Base-by-base conservation (phyloP, 1,140 invertebrate genomes). In the Papilio polytes region DNA sequence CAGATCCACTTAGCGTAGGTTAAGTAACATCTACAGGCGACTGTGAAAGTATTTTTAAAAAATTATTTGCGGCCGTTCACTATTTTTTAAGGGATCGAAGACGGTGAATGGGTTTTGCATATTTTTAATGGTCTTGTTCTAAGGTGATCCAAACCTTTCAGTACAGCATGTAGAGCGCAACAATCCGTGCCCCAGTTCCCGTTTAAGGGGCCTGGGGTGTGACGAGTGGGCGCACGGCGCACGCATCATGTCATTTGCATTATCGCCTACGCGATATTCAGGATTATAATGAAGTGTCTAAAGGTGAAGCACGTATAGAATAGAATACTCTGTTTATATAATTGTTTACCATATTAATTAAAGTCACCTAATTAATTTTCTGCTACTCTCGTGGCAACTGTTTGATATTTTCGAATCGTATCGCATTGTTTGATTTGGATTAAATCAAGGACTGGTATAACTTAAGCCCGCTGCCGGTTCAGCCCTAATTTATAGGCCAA, bases 191-290 rank as follows among this genome's bases (percentile, higher is more conserved):
- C 72, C 72, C 10, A 73, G 36, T 73, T 73, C 26, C 18, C 0
- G 6, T 10, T 73, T 8, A 18, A 73, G 41, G 15, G 72, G 2
- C 26, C 36, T 73, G 36, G 72, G 72, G 72, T 46, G 72, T n/a
- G 72, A 73, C 9, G 10, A 73, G 72, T 73, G 31, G 72, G 63
- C 63, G 63, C n/a, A 46, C 12, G 10, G 12, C 10, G 9, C 26
- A 31, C 41, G 72, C 72, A 73, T 46, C 41, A 44, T 10, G 18
- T 73, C 36, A 73, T 73, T 44, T 73, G 8, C 72, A 73, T 73
- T 73, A 70, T 70, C 26, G 26, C 63, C 63, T 31, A 15, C 26
- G 3, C 26, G 26, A 70, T 31, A 15, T 70, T 12, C 63, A 70
- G 36, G 26, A 70, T 70, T 70, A 63, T 63, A 13, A 66, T 36